Base-by-base conservation (phyloP, 2,888 invertebrate genomes). In the Notodonta dromedarius region DNA sequence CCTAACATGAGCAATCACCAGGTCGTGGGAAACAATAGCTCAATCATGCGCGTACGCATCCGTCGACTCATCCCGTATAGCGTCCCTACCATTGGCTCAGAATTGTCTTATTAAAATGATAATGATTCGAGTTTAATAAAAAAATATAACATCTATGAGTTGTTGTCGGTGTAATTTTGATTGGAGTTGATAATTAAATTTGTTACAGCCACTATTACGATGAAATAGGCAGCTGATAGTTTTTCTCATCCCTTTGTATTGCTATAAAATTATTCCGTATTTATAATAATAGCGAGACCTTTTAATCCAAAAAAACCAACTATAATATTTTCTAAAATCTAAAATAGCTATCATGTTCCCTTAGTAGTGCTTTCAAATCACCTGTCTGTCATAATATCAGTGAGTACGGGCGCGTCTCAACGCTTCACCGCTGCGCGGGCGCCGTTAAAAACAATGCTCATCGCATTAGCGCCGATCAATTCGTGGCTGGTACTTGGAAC, bases 21-120 rank as follows among this genome's bases (percentile, higher is more conserved):
- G 82, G 83, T 85, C 90, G 92, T 92, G 92, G 89, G 92, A 92
- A 90, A 91, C 91, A 91, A 92, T 91, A 85, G 89, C 85, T 90
- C 89, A 90, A 91, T 90, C 89, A 85, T 77, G 79, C 82, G 83
- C 86, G 83, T 83, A 75, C 82, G 87, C 91, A 91, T 90, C 91
- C 91, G 91, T 88, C 90, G 71, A 74, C 79, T 77, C 79, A 79
- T 83, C 80, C 72, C 73, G 69, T 74, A 67, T 71, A 24, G 35
- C 70, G 70, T 73, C 65, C 39, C 63, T 86, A 88, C 85, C 67
- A 82, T 57, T 4, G 54, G 69, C 65, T 70, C 46, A 12, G 53
- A 53, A 13, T 53, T 35, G 5, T 35, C 13, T 7, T 32, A 5
- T 53, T n/a, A 11, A 35, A 53, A 56, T 57, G 57, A 62, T 42